These are phyloP conservation scores for Ennomos quercinarius DNA, from an alignment of 2,888 invertebrate genomes.

Conservation along the genomic window DNA sequence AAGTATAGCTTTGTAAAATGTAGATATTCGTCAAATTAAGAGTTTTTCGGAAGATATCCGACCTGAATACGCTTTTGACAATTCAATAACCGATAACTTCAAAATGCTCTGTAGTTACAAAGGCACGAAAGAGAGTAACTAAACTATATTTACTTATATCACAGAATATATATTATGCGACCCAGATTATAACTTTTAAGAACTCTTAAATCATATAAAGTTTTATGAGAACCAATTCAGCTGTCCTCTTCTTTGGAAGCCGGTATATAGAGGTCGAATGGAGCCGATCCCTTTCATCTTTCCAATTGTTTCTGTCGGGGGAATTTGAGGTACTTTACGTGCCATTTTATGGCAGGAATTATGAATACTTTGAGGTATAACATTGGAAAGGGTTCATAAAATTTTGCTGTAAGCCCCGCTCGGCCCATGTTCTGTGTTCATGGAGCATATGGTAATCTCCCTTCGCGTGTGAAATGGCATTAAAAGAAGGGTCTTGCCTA, in stretches of 20 bases:
- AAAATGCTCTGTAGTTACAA: background rate
- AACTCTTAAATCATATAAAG: slow-evolving; percentile 35
- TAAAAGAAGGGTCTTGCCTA: slow-evolving; percentile 27
- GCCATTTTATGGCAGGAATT: slow-evolving; percentile 48
- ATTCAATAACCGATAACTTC: background rate
- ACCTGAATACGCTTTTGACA: no score
- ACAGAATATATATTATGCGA: slow-evolving; percentile 3
- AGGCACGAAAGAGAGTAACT: background rate
- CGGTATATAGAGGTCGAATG: slow-evolving; percentile 40
- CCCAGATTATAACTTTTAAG: slow-evolving; percentile 18
- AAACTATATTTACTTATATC: no score
- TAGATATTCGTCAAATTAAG: no score
- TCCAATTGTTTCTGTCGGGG: slow-evolving; percentile 34
- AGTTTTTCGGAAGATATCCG: no score
- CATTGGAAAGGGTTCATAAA: slow-evolving; percentile 53
- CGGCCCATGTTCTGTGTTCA: slow-evolving; percentile 45
- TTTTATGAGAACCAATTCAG: slow-evolving; percentile 46
- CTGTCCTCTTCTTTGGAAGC: slow-evolving; percentile 39
- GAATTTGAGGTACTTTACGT: slow-evolving; percentile 22
- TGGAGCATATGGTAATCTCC: slow-evolving; percentile 41
- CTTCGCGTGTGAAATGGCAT: slow-evolving; percentile 16
- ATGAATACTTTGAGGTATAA: slow-evolving; percentile 50
- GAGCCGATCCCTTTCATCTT: slow-evolving; percentile 35
- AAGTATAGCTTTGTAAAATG: no score
- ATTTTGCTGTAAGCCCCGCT: slow-evolving; percentile 50